These are phyloP conservation scores for Ips typographus DNA, from an alignment of 1,140 invertebrate species.

Conservation along the genomic window DNA sequence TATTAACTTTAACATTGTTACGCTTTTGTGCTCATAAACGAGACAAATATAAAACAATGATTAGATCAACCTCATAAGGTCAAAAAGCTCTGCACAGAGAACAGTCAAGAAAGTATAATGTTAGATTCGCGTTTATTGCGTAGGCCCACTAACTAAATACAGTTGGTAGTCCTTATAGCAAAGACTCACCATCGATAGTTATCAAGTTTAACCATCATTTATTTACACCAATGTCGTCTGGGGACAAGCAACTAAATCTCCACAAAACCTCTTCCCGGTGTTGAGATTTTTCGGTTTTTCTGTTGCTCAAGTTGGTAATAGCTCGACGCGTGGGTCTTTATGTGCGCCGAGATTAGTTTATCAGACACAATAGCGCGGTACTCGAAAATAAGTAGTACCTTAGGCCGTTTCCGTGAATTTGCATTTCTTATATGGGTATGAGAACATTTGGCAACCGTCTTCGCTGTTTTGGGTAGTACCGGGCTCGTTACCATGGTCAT, in stretches of 20 bases:
- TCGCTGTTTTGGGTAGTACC: not conserved
- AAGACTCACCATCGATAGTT: too few relatives aligned
- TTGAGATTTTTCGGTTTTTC: conserved; percentile 7
- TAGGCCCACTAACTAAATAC: too few relatives aligned
- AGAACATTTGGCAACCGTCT: conserved; percentile 12
- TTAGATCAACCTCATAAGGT: too few relatives aligned
- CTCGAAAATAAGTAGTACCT: conserved; percentile 10
- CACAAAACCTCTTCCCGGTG: conserved; percentile 7
- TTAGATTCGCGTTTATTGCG: too few relatives aligned
- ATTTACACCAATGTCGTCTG: conserved; percentile 4
- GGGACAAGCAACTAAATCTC: conserved; percentile 14
- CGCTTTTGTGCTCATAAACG: too few relatives aligned
- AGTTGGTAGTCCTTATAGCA: too few relatives aligned
- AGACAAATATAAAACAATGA: too few relatives aligned
- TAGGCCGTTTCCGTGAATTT: conserved; percentile 8
- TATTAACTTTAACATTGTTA: too few relatives aligned
- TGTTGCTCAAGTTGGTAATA: conserved; percentile 5
- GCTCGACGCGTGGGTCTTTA: conserved; percentile 16
- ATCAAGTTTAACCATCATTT: not conserved
- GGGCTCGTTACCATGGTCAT: not conserved
- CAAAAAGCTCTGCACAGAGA: too few relatives aligned
- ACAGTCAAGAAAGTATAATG: too few relatives aligned
- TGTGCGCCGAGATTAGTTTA: conserved; percentile 19
- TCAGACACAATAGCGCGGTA: conserved; percentile 17
- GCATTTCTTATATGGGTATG: conserved; percentile 12